Evolutionary conservation across 2,888 invertebrate genomes (phyloP), one percentile per base, ranked within the genome.

Genomic region (Congeria kusceri): DNA sequence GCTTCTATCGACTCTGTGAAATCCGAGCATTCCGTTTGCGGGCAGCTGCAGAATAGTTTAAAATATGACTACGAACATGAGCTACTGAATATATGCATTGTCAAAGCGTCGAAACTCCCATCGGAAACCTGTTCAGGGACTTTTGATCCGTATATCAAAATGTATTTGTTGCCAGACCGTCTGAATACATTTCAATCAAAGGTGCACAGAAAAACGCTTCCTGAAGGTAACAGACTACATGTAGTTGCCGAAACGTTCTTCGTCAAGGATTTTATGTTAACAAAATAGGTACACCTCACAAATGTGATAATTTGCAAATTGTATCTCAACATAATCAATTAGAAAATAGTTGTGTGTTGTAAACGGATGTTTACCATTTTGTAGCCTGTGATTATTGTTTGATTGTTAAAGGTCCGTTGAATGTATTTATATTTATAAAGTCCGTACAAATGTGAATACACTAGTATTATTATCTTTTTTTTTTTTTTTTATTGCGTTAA

Each of bases 111-210:
- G 57, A 96, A 96, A 90, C 94, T 97, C n/a, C 97, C 97, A 0
- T 95, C 96, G 73, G 97, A 96, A 92, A 97, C 97, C 88, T 96
- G 96, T 77, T 96, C 96, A 0, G 97, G 96, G 13, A 97, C 97
- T 91, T 96, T 96, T 79, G 97, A 97, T 93, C 97, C 97, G 0
- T 97, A 97, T 93, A 96, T 97, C 84, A 97, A 97, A 94, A 95
- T 97, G 67, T 96, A 97, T 92, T 95, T 97, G 0, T 94, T 97
- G 18, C 97, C 97, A 0, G 97, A 97, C 89, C 94, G 97, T 85
- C 96, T 97, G 94, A 96, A 96, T 94, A 97, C 97, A 93, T 97
- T 96, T 92, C 97, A 97, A 92, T 97, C 97, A 3, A 96, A 97
- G 93, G 94, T 95, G 46, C 96, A 97, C 88, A 76, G 97, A 83